Evolutionary conservation across 2,888 invertebrate species (phyloP), one percentile per base, ranked within the genome.

Genomic region (Papilio gigon): DNA sequence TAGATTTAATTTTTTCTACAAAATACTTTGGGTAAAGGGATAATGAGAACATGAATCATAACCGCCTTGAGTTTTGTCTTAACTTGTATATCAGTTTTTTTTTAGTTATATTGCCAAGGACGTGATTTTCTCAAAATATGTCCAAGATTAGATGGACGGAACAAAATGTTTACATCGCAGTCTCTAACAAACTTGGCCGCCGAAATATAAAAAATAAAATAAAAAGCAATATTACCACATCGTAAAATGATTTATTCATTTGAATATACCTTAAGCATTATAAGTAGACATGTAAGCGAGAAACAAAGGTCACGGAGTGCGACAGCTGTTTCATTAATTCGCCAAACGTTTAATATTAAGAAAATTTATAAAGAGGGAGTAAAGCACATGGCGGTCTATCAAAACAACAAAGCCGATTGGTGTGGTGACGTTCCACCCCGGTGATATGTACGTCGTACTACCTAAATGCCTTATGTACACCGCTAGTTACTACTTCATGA

Each of bases 401-500:
- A 86, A 91, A 90, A 91, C 89, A 91, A 92, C 90, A 90, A 90
- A 92, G 90, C 88, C 88, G 91, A 91, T 92, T 90, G 92, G 91
- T 88, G 80, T 80, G 82, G 90, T 91, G 91, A 91, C 92, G 91
- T 90, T 89, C 88, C 88, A 90, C 91, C 91, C 91, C 91, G 90
- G 89, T 89, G 90, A 91, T 92, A 90, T 91, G 88, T 90, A 90
- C 89, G 90, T 87, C 90, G 89, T 91, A 91, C 89, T 90, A 92
- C 90, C 92, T 92, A 92, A 92, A 92, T 91, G 92, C 92, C 92
- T 92, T 91, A 92, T 92, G 92, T 92, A 92, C 90, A 89, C 87
- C 84, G 88, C 90, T 90, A 91, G 92, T 92, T 87, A 92, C 91
- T 90, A 89, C 91, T 92, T 89, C 92, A 91, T 91, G 91, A 90